These are phyloP conservation scores for Zygothrica quintamaculata DNA, from an alignment of 2,888 invertebrate genomes.

Conservation along the genomic window DNA sequence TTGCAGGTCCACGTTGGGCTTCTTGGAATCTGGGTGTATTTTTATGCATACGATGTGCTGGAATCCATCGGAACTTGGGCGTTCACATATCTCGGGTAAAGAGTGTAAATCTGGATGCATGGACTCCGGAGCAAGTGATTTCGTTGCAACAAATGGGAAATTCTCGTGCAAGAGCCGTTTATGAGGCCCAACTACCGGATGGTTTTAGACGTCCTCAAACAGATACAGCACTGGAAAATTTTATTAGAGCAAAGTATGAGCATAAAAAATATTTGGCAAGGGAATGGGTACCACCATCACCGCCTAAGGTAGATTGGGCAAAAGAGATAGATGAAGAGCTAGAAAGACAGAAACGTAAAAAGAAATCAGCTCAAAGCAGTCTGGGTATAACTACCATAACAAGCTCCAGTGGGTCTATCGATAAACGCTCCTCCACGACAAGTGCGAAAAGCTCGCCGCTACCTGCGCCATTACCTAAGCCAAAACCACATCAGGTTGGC, in stretches of 20 bases:
- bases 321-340: constrained; percentile 95
- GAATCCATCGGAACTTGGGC: constrained; percentile 98
- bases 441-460: constrained; percentile 67
- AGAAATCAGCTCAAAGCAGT: constrained; percentile 88
- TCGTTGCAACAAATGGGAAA: constrained; percentile 99
- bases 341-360: constrained; percentile 92
- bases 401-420: constrained; percentile 42
- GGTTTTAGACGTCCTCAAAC: constrained; percentile 97
- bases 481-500: constrained; percentile 82
- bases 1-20: constrained; percentile 98
- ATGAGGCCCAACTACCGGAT: constrained; percentile 98
- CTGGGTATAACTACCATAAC: constrained; percentile 61
- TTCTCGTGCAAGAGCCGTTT: constrained; percentile 97
- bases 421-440: constrained; percentile 57
- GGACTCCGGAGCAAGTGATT: constrained; percentile 99
- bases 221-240: constrained; percentile 96
- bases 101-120: constrained; percentile 98
- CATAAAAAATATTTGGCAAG: constrained; percentile 99
- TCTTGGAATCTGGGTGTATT: constrained; percentile 99
- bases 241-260: constrained; percentile 99
- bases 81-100: constrained; percentile 99
- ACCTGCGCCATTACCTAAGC: constrained; percentile 83
- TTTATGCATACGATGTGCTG: constrained; percentile 99
- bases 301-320: constrained; percentile 94
- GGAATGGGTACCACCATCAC: constrained; percentile 96